Evolutionary conservation across 2,113 vertebrate species (phyloP), one percentile per base, ranked within the genome.

Genomic region (Cololabis saira): DNA sequence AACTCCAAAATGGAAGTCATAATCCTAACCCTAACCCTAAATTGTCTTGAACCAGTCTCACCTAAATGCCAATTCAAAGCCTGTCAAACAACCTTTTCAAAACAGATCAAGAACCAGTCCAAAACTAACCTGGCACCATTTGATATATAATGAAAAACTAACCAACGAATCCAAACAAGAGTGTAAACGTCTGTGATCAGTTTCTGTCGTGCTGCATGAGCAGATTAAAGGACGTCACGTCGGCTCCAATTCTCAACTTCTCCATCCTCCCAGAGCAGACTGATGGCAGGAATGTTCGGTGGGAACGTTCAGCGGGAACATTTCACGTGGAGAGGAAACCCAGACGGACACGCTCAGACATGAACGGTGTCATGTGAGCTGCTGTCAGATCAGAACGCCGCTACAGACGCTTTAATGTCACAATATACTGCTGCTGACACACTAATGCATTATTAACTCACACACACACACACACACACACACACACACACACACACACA

Each of bases 371-470:
- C 55, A 50, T 51, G 30, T 27, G 47, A 52, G 47, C 10, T 6
- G 40, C 43, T 59, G 71, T 72, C 76, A 67, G n/a, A 3, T 45
- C 16, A 12, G 9, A 48, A 21, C 18, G 40, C 16, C 0, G 27
- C 44, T 18, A 2, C 0, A 27, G 55, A 14, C 51, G 3, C 57
- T 66, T 61, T 61, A 61, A 58, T 63, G 73, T 69, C 76, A 76
- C 56, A 70, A 76, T 54, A 51, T 17, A 47, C 12, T 51, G 48
- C 40, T n/a, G 60, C 14, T 57, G 55, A 74, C 69, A 65, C 70
- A 61, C 48, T n/a, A 21, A 61, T 76, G 12, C 12, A 79, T 78
- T 78, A 82, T 74, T 74, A 50, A 78, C 67, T 60, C 64, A 49
- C 24, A 45, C 60, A 49, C 56, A 61, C 54, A 64, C 65, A 71